phyloP scores from a whole-genome alignment of 2,888 invertebrate species.

The Adineta ricciae region DNA sequence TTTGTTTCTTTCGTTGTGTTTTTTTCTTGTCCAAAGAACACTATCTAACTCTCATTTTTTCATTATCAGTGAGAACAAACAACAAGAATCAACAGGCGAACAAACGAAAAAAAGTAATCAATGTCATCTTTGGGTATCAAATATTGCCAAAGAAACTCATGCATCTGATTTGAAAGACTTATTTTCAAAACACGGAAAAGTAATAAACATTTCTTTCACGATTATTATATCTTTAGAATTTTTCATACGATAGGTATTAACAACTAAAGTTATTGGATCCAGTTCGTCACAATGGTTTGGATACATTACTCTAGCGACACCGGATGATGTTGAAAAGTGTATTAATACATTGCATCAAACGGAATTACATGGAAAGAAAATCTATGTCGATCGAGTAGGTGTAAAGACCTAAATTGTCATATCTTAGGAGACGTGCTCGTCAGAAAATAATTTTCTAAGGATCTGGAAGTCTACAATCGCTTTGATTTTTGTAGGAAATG shows the following conservation, averaged over 20 bases:
- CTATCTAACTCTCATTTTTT: background rate
- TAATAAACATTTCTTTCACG: background rate
- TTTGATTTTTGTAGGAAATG: background rate
- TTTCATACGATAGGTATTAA: background rate
- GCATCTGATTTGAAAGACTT: background rate
- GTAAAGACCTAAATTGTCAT: too few species aligned
- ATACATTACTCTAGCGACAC: background rate
- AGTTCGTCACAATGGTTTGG: background rate
- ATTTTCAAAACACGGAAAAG: background rate
- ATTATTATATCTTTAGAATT: background rate
- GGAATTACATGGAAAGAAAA: slow-evolving; percentile 79
- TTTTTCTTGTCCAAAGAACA: too few species aligned
- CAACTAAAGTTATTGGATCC: background rate
- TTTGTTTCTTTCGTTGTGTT: background rate
- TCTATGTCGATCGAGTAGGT: slow-evolving; percentile 73
- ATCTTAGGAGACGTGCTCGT: too few species aligned
- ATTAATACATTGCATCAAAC: slow-evolving; percentile 82
- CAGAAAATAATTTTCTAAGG: too few species aligned
- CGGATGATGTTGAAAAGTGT: slow-evolving; percentile 68
- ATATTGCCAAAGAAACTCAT: background rate
- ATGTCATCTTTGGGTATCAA: background rate
- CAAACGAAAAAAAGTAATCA: background rate
- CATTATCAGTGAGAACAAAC: background rate
- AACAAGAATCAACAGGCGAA: background rate
- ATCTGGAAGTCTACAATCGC: too few species aligned